Conservation (phyloP, 2,113 vertebrate genomes). For the Acanthochromis polyacanthus region DNA sequence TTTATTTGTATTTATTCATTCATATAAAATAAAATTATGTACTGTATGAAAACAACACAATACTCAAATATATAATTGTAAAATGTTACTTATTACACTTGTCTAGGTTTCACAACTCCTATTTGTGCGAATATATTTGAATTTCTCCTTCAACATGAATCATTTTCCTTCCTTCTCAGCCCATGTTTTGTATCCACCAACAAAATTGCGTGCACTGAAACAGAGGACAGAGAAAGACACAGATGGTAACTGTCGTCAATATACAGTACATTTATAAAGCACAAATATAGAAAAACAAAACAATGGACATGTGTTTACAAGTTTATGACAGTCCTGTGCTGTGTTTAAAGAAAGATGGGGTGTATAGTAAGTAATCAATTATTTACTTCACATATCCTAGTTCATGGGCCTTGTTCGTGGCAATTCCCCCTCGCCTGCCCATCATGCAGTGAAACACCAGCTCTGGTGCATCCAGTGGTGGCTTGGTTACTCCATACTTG, state of each 20-base stretch:
- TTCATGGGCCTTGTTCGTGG: conserved; percentile 76
- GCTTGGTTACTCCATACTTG: conserved; percentile 82
- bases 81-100: not conserved
- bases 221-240: conserved; percentile 20
- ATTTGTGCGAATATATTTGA: not conserved
- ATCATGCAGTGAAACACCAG: conserved; percentile 88
- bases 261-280: not conserved
- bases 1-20: conserved; percentile 24
- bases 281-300: not conserved
- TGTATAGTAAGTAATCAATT: not conserved
- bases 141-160: conserved; percentile 18
- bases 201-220: conserved; percentile 85
- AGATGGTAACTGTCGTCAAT: not conserved
- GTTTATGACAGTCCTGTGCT: not conserved
- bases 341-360: not conserved
- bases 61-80: not conserved
- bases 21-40: conserved; percentile 1
- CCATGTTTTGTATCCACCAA: conserved; percentile 87
- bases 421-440: conserved; percentile 80
- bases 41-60: not conserved
- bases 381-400: conserved; percentile 84
- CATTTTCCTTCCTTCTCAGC: conserved; percentile 75
- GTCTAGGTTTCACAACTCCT: not conserved
- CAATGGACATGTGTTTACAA: not conserved
- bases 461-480: conserved; percentile 76